A percentile compares a stretch with the other conserved stretches of the same genome.
phyloP scores from a whole-genome alignment of 2,888 invertebrate genomes.

The Sepioteuthis lessoniana region DNA sequence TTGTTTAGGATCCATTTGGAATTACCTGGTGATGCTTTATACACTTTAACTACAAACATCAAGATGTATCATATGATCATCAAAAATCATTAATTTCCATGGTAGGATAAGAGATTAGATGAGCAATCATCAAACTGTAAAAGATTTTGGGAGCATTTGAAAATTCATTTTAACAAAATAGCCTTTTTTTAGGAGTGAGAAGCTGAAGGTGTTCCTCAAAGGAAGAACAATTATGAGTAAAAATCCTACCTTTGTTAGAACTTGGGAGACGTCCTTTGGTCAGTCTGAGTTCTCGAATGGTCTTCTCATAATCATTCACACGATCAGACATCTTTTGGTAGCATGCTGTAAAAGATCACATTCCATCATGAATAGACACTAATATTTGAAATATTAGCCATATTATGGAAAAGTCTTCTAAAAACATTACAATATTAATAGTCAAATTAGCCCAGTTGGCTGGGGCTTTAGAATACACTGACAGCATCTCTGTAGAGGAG shows the following conservation, averaged over 20 bases:
- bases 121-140: no score
- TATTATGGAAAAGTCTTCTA: neutral
- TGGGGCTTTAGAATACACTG: no score
- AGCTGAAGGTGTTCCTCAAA: neutral
- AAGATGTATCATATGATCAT: no score
- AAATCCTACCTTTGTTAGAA: constrained; percentile 48
- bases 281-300: constrained; percentile 65
- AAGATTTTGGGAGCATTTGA: neutral
- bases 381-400: neutral
- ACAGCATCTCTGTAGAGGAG: no score
- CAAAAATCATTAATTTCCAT: no score
- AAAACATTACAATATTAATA: neutral
- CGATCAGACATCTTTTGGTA: constrained; percentile 69
- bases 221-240: neutral
- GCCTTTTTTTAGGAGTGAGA: neutral
- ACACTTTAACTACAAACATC: no score
- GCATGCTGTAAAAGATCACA: neutral
- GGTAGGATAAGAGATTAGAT: no score
- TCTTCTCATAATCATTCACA: constrained; percentile 70
- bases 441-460: no score
- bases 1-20: no score
- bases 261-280: constrained; percentile 58
- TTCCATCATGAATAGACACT: neutral
- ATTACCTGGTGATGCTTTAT: no score
- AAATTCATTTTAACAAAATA: neutral